phyloP scores from a whole-genome alignment of 2,888 invertebrate species.

The Thymelicus lineola region DNA sequence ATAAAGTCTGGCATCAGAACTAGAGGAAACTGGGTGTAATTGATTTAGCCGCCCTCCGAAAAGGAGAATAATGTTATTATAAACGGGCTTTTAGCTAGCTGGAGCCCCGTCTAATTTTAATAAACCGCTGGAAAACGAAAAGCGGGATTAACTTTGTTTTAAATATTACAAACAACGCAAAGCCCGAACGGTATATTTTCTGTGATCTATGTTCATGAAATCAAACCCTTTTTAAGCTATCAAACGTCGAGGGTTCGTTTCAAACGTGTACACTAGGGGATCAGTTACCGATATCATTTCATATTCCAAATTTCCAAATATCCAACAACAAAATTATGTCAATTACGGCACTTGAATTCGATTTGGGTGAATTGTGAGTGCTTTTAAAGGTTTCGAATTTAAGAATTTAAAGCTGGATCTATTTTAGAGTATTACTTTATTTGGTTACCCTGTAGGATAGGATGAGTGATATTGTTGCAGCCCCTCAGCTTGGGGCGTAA shows the following conservation, averaged over 20 bases:
- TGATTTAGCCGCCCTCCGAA: conserved; percentile 51
- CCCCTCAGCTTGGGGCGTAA: no score
- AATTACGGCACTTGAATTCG: not conserved
- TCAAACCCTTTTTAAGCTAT: conserved; percentile 23
- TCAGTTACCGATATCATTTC: not conserved
- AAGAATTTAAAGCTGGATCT: no score
- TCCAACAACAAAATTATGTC: not conserved
- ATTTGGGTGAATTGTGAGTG: conserved; percentile 1
- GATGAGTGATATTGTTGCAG: no score
- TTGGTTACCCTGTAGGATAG: no score
- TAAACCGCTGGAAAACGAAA: conserved; percentile 48
- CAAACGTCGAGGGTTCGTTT: conserved; percentile 9
- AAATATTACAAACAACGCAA: conserved; percentile 43
- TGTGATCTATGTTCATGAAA: conserved; percentile 20
- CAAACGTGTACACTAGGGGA: not conserved
- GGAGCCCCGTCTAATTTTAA: conserved; percentile 50
- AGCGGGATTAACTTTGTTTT: conserved; percentile 46
- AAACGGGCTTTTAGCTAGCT: conserved; percentile 53
- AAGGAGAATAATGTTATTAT: conserved; percentile 55
- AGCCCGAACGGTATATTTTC: conserved; percentile 15
- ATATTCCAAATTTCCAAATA: not conserved
- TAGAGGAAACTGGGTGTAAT: conserved; percentile 50
- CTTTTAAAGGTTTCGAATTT: no score
- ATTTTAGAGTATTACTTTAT: no score
- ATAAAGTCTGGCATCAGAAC: conserved; percentile 45